Conservation (phyloP, 2,113 vertebrate species). For the Thamnaconus septentrionalis region DNA sequence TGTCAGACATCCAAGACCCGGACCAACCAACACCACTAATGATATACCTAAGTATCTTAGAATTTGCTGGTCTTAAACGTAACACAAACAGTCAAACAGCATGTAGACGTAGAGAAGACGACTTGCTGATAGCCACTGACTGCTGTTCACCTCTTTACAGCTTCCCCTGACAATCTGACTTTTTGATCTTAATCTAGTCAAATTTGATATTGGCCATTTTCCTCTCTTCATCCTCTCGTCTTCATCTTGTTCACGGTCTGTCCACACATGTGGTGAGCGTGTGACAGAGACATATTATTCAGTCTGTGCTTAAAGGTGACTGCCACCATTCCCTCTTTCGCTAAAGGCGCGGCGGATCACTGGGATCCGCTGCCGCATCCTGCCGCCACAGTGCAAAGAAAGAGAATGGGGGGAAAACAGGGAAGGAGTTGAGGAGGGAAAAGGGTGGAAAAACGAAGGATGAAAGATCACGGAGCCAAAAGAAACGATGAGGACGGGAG, state of each 20-base stretch:
- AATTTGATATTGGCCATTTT: slow-evolving; percentile 1
- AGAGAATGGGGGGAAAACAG: neutral
- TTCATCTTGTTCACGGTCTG: slow-evolving; percentile 68
- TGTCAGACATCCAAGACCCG: too few species aligned
- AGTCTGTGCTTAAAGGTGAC: slow-evolving; percentile 71
- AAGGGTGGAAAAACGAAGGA: too few species aligned
- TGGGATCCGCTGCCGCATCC: slow-evolving; percentile 51
- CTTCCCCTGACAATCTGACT: too few species aligned
- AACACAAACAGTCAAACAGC: too few species aligned
- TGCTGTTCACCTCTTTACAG: too few species aligned
- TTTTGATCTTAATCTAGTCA: neutral
- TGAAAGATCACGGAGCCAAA: too few species aligned
- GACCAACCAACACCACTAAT: too few species aligned
- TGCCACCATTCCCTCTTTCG: slow-evolving; percentile 62
- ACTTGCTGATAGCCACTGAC: too few species aligned
- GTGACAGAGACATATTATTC: slow-evolving; percentile 68
- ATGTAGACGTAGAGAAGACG: too few species aligned
- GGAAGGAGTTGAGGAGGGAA: too few species aligned
- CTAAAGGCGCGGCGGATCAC: slow-evolving; percentile 56
- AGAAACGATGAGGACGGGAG: neutral
- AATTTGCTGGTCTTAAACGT: too few species aligned
- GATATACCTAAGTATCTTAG: too few species aligned
- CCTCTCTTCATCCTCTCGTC: slow-evolving; percentile 44
- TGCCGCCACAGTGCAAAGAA: slow-evolving; percentile 11
- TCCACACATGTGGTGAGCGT: slow-evolving; percentile 58